Percentiles rank a stretch among this genome's conserved stretches.
Evolutionary conservation across 2,797 vertebrate species (phyloP).

Genomic region (Bufotes viridis): DNA sequence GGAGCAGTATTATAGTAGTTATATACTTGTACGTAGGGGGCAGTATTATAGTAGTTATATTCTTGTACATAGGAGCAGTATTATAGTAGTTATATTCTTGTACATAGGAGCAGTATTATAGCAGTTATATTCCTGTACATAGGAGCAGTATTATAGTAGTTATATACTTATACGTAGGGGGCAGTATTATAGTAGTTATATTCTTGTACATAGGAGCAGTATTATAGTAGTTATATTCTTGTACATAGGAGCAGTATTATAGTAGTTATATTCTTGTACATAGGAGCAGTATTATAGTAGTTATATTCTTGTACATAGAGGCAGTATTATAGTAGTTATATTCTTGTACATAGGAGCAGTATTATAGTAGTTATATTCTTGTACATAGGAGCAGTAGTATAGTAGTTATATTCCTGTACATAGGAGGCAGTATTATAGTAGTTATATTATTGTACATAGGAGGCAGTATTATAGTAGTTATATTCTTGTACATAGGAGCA

Average conservation of each 20-base stretch:
- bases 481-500: neutral
- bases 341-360: conserved; percentile 1
- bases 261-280: neutral
- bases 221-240: no score
- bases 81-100: neutral
- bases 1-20: conserved; percentile 12
- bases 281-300: conserved; percentile 5
- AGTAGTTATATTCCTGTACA: no score
- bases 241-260: neutral
- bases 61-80: neutral
- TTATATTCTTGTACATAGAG: conserved; percentile 1
- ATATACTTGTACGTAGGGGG: neutral
- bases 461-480: no score
- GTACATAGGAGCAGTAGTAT: no score
- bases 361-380: neutral
- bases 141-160: neutral
- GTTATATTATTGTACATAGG: no score
- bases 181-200: conserved; percentile 1
- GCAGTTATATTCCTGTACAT: neutral
- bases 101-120: neutral
- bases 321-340: conserved; percentile 22
- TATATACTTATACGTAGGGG: neutral
- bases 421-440: no score
- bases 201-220: no score
- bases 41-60: conserved; percentile 17